A percentile compares a stretch with the other conserved stretches of the same genome.
These are phyloP conservation scores for Narcine bancroftii DNA, from an alignment of 2,113 vertebrate genomes.

Conservation along the genomic window DNA sequence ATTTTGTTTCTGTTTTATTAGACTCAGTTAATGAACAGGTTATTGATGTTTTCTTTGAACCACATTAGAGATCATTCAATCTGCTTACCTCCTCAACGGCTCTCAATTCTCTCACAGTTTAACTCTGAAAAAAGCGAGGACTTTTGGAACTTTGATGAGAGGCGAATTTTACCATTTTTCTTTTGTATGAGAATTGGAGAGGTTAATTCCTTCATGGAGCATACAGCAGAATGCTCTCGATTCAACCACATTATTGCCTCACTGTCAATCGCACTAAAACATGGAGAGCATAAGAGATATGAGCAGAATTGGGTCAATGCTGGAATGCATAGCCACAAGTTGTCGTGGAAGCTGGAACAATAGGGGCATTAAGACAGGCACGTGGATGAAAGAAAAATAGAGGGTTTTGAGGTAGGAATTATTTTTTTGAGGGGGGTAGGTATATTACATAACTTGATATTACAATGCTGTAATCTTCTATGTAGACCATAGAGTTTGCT, in stretches of 20 bases:
- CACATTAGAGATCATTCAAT: not conserved
- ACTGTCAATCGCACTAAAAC: not conserved
- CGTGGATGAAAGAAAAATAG: too few relatives aligned
- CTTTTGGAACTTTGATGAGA: not conserved
- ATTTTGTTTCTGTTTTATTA: not conserved
- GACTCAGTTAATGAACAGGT: not conserved
- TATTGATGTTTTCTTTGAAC: not conserved
- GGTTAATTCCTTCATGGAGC: slow-evolving; percentile 7
- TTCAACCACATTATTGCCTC: not conserved
- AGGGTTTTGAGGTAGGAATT: too few relatives aligned
- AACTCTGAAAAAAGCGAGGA: not conserved
- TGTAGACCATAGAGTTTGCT: too few relatives aligned
- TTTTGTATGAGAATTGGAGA: not conserved
- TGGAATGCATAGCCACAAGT: too few relatives aligned
- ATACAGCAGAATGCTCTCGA: not conserved
- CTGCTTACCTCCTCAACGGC: not conserved
- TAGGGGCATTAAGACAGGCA: too few relatives aligned
- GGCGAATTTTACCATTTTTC: not conserved
- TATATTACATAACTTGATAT: too few relatives aligned
- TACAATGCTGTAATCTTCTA: too few relatives aligned
- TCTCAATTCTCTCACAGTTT: not conserved
- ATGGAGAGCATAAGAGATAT: too few relatives aligned
- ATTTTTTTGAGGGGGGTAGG: too few relatives aligned
- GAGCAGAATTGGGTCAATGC: too few relatives aligned
- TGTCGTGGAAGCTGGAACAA: too few relatives aligned